These are phyloP conservation scores for Piaya cayana DNA, from an alignment of 2,113 vertebrate genomes.

Conservation along the genomic window DNA sequence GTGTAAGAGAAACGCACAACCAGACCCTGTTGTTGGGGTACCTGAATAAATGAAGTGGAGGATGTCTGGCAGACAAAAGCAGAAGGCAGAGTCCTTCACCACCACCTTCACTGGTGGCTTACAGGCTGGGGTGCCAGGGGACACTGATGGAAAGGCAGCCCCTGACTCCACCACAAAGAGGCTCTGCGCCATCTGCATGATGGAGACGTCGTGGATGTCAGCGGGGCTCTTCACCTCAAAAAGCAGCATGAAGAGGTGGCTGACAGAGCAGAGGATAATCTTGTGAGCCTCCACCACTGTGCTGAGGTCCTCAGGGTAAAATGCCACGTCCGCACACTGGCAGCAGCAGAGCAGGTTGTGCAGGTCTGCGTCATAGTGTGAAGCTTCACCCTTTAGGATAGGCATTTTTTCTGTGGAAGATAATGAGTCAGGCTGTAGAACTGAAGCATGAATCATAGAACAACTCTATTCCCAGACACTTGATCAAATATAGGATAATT, in stretches of 20 bases:
- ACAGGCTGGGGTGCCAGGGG: constrained; percentile 53
- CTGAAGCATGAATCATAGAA: neutral
- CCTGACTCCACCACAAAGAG: constrained; percentile 80
- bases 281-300: constrained; percentile 87
- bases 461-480: neutral
- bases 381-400: constrained; percentile 87
- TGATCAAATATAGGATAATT: neutral
- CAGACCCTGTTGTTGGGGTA: constrained; percentile 48
- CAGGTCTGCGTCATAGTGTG: constrained; percentile 88
- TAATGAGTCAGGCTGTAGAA: neutral
- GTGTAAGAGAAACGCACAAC: neutral
- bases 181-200: constrained; percentile 69
- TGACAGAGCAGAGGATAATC: constrained; percentile 89
- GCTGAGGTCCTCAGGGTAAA: constrained; percentile 83
- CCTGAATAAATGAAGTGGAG: constrained; percentile 98
- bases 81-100: constrained; percentile 90
- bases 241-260: constrained; percentile 91
- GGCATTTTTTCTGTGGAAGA: constrained; percentile 87
- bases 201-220: constrained; percentile 74
- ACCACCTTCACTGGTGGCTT: constrained; percentile 82
- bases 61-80: constrained; percentile 87
- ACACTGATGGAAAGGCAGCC: neutral
- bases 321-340: constrained; percentile 91
- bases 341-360: constrained; percentile 89
- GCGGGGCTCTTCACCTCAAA: constrained; percentile 81